Conservation (phyloP, 2,888 invertebrate species). For the Drosophila paramelanica region DNA sequence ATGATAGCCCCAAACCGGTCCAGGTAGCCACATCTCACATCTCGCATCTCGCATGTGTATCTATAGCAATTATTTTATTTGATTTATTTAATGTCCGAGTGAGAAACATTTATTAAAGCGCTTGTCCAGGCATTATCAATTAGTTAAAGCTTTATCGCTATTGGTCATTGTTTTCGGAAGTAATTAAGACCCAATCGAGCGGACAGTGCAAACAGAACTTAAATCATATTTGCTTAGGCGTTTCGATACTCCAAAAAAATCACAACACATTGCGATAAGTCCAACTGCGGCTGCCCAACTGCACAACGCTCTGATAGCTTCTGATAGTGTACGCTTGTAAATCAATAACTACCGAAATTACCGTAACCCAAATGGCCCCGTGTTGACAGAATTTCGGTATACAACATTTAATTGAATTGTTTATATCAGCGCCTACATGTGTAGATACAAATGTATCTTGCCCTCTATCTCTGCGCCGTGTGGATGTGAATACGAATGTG, state of each 20-base stretch:
- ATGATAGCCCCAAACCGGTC: conserved; percentile 74
- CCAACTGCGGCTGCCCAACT: conserved; percentile 40
- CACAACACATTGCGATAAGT: conserved; percentile 75
- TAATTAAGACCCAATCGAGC: conserved; percentile 78
- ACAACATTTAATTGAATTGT: conserved; percentile 81
- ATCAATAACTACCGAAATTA: conserved; percentile 80
- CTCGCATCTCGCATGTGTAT: conserved; percentile 11
- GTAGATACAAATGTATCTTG: conserved; percentile 77
- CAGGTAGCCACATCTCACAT: conserved; percentile 34
- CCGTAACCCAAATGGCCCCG: conserved; percentile 19
- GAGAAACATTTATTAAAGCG: conserved; percentile 23
- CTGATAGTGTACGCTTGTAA: conserved; percentile 69
- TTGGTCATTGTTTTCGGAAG: conserved; percentile 80
- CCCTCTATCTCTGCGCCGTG: conserved; percentile 26
- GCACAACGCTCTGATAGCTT: conserved; percentile 58
- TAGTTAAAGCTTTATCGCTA: conserved; percentile 62
- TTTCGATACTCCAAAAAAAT: conserved; percentile 79
- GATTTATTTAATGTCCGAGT: conserved; percentile 44
- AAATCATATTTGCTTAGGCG: conserved; percentile 79
- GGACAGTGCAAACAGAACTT: conserved; percentile 69
- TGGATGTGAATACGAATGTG: conserved; percentile 53
- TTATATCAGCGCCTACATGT: conserved; percentile 72
- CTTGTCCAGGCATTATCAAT: conserved; percentile 64
- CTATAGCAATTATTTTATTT: conserved; percentile 52
- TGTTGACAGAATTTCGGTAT: conserved; percentile 55